These are phyloP conservation scores for Haliclystus octoradiatus DNA, from an alignment of 30 jellyfish, hydroid and myxozoan genomes.

Conservation along the genomic window DNA sequence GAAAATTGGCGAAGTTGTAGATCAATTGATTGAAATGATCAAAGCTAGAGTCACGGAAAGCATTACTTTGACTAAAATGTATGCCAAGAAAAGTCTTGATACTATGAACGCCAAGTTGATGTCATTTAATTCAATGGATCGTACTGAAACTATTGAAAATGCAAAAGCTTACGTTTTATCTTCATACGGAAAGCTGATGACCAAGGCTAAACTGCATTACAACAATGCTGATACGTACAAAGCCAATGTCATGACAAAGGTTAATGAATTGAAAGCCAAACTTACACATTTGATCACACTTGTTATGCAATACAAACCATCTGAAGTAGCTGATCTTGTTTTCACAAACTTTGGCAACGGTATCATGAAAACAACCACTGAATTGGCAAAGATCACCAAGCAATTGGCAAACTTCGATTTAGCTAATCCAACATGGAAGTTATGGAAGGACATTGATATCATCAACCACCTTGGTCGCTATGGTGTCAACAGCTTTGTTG, in stretches of 20 bases:
- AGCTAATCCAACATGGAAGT: slow-evolving; percentile 39
- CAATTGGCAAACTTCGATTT: slow-evolving; percentile 56
- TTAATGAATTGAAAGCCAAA: not conserved
- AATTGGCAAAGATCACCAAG: slow-evolving; percentile 20
- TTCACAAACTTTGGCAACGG: slow-evolving; percentile 13
- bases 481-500: slow-evolving; percentile 45
- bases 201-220: too few relatives aligned
- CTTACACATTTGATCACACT: not conserved
- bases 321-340: slow-evolving; percentile 19
- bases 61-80: too few relatives aligned
- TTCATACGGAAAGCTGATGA: too few relatives aligned
- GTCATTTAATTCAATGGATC: too few relatives aligned
- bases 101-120: too few relatives aligned
- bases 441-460: slow-evolving; percentile 68
- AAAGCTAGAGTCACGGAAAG: too few relatives aligned
- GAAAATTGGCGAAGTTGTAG: slow-evolving; percentile 17
- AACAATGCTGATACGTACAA: not conserved
- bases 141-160: too few relatives aligned
- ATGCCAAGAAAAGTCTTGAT: too few relatives aligned
- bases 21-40: not conserved
- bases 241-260: not conserved
- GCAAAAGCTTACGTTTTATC: too few relatives aligned
- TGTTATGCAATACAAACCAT: not conserved
- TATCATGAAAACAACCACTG: slow-evolving; percentile 21
- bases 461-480: slow-evolving; percentile 35